phyloP scores from a whole-genome alignment of 2,888 invertebrate species.

The Sinodicranocentrus sp. region DNA sequence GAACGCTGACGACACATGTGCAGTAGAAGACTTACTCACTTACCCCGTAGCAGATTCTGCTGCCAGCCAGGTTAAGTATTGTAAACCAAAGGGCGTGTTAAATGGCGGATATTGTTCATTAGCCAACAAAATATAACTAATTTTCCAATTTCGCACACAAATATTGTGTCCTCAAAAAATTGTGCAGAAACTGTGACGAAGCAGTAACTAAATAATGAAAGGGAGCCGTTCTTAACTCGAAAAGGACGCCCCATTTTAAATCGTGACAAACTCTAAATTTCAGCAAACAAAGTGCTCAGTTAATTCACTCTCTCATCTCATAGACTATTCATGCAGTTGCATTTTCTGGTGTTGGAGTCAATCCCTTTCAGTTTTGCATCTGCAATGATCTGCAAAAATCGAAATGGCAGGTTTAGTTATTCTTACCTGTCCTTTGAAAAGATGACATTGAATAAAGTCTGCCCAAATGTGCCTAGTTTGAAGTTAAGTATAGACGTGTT shows the following conservation, averaged over 20 bases:
- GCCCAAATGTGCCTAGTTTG: constrained; percentile 23
- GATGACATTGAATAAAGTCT: constrained; percentile 11
- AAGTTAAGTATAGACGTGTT: constrained; percentile 2
- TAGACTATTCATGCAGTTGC: constrained; percentile 22
- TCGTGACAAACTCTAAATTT: constrained; percentile 16
- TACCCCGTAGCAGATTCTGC: constrained; percentile 84
- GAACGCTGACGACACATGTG: constrained; percentile 80
- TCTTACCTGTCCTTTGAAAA: neutral
- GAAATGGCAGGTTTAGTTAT: constrained; percentile 39
- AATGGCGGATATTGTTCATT: constrained; percentile 43
- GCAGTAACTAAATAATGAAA: too few species aligned
- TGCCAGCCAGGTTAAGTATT: constrained; percentile 48
- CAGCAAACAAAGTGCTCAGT: constrained; percentile 46
- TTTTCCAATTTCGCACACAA: constrained; percentile 36
- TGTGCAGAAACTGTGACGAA: too few species aligned
- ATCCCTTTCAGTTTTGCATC: constrained; percentile 35
- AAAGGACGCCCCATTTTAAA: too few species aligned
- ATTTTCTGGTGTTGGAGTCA: constrained; percentile 37
- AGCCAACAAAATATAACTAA: constrained; percentile 28
- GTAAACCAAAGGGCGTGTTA: constrained; percentile 14
- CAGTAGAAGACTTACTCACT: constrained; percentile 83
- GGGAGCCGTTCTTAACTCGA: too few species aligned
- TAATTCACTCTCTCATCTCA: constrained; percentile 4
- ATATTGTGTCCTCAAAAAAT: too few species aligned
- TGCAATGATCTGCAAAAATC: constrained; percentile 60